These are phyloP conservation scores for Erebia epiphron DNA, from an alignment of 2,888 invertebrate genomes.

Conservation along the genomic window DNA sequence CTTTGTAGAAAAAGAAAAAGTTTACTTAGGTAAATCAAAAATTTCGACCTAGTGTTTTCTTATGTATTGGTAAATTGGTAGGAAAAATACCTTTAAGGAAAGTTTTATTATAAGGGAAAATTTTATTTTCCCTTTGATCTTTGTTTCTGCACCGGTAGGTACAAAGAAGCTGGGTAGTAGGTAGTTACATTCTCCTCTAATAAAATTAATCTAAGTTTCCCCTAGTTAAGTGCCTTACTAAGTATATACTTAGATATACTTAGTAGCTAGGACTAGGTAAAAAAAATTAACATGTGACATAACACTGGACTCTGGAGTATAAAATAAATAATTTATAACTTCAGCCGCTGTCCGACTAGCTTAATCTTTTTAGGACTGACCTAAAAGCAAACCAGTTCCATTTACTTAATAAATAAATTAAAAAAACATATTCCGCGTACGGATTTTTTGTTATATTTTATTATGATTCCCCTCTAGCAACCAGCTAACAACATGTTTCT, in stretches of 20 bases:
- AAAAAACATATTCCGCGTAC: not conserved
- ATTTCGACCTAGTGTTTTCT: too few species aligned
- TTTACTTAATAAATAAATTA: not conserved
- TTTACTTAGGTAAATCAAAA: too few species aligned
- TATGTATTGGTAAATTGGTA: not conserved
- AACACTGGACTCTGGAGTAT: not conserved
- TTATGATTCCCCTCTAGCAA: not conserved
- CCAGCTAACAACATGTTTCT: not conserved
- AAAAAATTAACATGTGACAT: not conserved
- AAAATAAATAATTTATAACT: not conserved
- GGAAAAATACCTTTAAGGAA: not conserved
- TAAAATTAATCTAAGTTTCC: not conserved
- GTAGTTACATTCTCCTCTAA: not conserved
- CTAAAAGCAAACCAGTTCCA: conserved; percentile 18
- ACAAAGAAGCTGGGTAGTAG: not conserved
- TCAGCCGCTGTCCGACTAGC: not conserved
- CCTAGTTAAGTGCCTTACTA: too few species aligned
- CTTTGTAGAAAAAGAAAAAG: too few species aligned
- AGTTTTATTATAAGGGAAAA: too few species aligned
- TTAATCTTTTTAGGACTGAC: conserved; percentile 16
- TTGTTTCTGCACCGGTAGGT: not conserved
- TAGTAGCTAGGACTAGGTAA: not conserved
- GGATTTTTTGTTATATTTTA: not conserved
- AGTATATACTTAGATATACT: too few species aligned
- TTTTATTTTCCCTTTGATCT: conserved; percentile 4